Evolutionary conservation across 2,888 invertebrate species (phyloP), one percentile per base, ranked within the genome.

Genomic region (Temnothorax ravouxi): DNA sequence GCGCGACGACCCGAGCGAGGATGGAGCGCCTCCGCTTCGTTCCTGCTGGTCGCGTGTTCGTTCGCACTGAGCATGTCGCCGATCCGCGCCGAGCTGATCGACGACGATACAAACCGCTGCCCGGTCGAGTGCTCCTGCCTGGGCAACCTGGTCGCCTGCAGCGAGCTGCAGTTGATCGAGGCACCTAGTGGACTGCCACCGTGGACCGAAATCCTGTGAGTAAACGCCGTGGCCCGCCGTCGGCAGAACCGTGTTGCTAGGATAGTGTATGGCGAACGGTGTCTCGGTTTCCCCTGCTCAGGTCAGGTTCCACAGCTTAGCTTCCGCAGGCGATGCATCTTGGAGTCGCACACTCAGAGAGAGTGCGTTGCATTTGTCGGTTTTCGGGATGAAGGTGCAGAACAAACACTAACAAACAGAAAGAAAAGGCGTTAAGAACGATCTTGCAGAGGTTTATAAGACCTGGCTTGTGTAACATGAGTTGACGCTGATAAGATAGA

Each of bases 161-260:
- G 92, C 83, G 91, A 91, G 38, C 85, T 92, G 69, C 92, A 92
- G 84, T 90, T 95, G 71, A 91, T 93, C 79, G 92, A 90, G 69
- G 92, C 94, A 85, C 95, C 95, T 50, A 94, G 92, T 77, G 93
- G 93, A 18, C 83, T 95, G 81, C 95, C 95, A 85, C 93, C 93
- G 44, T 95, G 95, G 95, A 94, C 94, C 38, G 93, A 93, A 85
- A 90, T 85, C 47, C 88, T 95, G 94, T 95, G 86, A 94, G 95
- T 93, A 88, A 69, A 88, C 85, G 21, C 18, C 13, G 15, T 44
- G 34, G 34, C 34, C 34, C 21, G 25, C 9, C n/a, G 18, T 9
- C 5, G 79, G 34, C 34, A 13, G 44, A 3, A 15, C 3, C 15
- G 15, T 47, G 47, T 15, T 11, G 15, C 13, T 44, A 44, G 13